A percentile compares a stretch with the other conserved stretches of the same genome.
phyloP scores from a whole-genome alignment of 2,113 vertebrate species.

The Plecturocebus donacophilus region DNA sequence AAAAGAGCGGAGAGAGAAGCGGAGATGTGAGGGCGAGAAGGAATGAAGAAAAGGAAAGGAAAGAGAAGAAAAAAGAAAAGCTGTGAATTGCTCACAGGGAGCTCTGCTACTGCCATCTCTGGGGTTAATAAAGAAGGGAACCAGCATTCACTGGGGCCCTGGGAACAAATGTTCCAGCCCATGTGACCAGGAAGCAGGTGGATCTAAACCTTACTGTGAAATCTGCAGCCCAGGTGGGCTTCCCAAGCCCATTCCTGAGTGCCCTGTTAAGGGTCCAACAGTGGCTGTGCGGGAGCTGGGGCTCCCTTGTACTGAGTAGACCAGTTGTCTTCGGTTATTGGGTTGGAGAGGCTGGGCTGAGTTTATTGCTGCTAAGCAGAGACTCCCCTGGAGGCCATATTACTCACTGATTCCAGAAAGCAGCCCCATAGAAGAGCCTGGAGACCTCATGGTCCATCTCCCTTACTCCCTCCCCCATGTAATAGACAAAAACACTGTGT shows the following conservation, averaged over 20 bases:
- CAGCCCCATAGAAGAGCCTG: neutral
- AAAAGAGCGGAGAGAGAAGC: neutral
- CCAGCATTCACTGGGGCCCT: neutral
- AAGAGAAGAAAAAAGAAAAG: neutral
- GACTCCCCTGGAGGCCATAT: neutral
- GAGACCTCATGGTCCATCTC: neutral
- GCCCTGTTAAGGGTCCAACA: rapidly evolving
- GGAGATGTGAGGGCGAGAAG: neutral
- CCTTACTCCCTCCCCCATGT: neutral
- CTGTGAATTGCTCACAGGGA: rapidly evolving
- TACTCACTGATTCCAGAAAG: neutral
- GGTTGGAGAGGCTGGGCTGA: neutral
- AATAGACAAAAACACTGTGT: neutral
- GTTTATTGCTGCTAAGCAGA: rapidly evolving
- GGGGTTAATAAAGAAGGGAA: neutral
- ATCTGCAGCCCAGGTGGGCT: neutral
- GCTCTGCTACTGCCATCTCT: neutral
- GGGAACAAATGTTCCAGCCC: neutral
- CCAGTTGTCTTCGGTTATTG: neutral
- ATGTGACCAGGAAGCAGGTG: no score
- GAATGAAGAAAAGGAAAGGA: neutral
- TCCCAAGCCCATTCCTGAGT: neutral
- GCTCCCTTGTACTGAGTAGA: neutral
- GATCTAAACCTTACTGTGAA: neutral
- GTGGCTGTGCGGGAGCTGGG: neutral